These are phyloP conservation scores for Zophobas morio DNA, from an alignment of 1,140 invertebrate genomes.

Conservation along the genomic window DNA sequence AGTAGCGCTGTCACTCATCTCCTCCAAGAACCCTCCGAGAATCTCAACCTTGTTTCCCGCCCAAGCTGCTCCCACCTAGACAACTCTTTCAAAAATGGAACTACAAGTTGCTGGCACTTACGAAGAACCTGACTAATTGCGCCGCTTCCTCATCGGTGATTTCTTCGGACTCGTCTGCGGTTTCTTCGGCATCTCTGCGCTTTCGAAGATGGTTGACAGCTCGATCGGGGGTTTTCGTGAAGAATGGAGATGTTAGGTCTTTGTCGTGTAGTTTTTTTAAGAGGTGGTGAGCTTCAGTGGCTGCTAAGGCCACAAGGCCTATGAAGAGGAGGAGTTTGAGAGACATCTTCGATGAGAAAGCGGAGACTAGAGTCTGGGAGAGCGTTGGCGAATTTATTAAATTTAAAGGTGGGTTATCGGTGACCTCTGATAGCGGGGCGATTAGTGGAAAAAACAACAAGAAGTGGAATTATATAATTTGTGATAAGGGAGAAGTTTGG, in stretches of 20 bases:
- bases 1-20: not conserved
- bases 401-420: not conserved
- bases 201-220: not conserved
- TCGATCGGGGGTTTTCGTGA: not conserved
- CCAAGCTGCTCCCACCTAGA: not conserved
- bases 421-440: not conserved
- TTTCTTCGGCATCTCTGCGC: conserved; percentile 1
- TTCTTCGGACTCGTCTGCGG: not conserved
- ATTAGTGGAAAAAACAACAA: too few relatives aligned
- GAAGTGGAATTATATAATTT: too few relatives aligned
- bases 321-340: not conserved
- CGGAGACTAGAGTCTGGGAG: not conserved
- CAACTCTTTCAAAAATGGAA: not conserved
- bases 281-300: not conserved
- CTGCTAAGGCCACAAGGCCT: not conserved
- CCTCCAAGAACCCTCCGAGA: not conserved
- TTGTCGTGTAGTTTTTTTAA: not conserved
- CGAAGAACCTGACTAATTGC: not conserved
- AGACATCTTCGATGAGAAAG: not conserved
- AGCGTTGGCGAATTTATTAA: not conserved
- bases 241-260: not conserved
- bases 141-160: not conserved
- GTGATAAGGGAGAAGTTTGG: too few relatives aligned
- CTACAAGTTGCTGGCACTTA: not conserved
- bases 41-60: not conserved